Evolutionary conservation across 2,888 invertebrate genomes (phyloP), one percentile per base, ranked within the genome.

Genomic region (Neoascia interrupta): DNA sequence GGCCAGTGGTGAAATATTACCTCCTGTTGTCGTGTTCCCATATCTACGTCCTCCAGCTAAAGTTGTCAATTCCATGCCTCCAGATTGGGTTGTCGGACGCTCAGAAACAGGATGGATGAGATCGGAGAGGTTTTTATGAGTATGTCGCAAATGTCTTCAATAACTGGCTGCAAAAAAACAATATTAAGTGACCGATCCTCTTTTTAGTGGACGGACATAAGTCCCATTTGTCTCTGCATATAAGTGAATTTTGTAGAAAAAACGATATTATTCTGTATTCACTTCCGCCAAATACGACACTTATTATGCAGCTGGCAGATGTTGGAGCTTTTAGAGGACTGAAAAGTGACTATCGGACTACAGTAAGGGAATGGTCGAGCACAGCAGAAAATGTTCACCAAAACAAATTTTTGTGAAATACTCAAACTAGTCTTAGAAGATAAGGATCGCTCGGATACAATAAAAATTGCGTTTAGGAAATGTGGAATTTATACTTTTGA

Each of bases 201-300:
- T 43, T 69, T 8, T 41, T 60, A 13, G 47, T 68, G 11, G 56
- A 56, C 28, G 56, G 56, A 2, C 68, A 56, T 26, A 68, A 47
- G 18, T 47, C 56, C 1, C 64, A 53, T 63, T 13, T 23, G 34
- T 51, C 36, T 8, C 34, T 18, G n/a, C n/a, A n/a, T n/a, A n/a
- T n/a, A n/a, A n/a, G n/a, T n/a, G 37, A 56, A 56, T 56, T 28
- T 53, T 56, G 68, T 47, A 18, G 8, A 10, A 19, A 68, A 23
- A 54, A 56, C 31, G 28, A 13, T 2, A 60, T 51, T 5, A 45
- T 70, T n/a, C 19, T 70, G 1, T 51, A n/a, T n/a, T n/a, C n/a
- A n/a, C n/a, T n/a, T n/a, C n/a, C n/a, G n/a, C n/a, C n/a, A n/a
- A n/a, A n/a, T n/a, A n/a, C n/a, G n/a, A n/a, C n/a, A n/a, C n/a